These are phyloP conservation scores for Gobio occitaniae DNA, from an alignment of 2,797 vertebrate genomes.

Conservation along the genomic window DNA sequence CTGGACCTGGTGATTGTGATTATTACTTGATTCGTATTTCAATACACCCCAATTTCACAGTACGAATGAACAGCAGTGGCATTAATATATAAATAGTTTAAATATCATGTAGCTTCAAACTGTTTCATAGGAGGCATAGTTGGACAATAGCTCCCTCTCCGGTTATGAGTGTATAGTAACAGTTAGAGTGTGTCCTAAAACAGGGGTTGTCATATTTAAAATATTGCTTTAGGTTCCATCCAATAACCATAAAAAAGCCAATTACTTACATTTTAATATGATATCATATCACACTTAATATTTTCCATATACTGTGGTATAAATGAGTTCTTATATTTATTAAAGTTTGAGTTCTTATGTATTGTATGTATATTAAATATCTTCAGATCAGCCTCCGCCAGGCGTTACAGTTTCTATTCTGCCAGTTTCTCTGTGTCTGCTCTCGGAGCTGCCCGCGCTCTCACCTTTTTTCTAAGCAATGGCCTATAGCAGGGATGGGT, in stretches of 20 bases:
- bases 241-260: neutral
- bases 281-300: neutral
- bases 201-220: neutral
- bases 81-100: neutral
- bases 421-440: too few relatives aligned
- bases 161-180: constrained; percentile 29
- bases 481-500: too few relatives aligned
- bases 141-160: constrained; percentile 58
- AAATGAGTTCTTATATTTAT: neutral
- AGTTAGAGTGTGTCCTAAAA: neutral
- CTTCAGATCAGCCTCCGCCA: too few relatives aligned
- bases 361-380: too few relatives aligned
- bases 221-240: neutral
- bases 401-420: too few relatives aligned
- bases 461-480: too few relatives aligned
- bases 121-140: neutral
- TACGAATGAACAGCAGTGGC: neutral
- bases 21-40: constrained; percentile 28
- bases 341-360: too few relatives aligned
- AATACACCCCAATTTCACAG: neutral
- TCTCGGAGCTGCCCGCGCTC: too few relatives aligned
- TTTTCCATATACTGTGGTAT: neutral
- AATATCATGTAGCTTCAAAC: too few relatives aligned
- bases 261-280: neutral
- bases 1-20: constrained; percentile 83